phyloP scores from a whole-genome alignment of 2,113 vertebrate genomes.

The Neotragus pygmaeus region DNA sequence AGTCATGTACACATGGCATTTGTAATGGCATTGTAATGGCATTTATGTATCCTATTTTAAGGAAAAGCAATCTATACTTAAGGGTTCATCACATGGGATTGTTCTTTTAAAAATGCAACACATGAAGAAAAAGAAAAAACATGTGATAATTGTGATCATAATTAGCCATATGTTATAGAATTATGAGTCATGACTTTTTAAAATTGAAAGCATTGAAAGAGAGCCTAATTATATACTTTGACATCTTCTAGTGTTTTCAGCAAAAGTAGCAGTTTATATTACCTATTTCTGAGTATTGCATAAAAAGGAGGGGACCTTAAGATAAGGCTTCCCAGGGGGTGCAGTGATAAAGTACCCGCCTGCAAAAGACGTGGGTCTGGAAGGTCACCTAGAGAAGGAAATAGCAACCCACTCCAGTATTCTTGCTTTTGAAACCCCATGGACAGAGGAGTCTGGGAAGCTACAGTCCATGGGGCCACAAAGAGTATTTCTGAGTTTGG shows the following conservation, averaged over 20 bases:
- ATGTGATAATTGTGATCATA: not conserved
- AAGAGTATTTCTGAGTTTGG: not conserved
- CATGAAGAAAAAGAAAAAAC: not conserved
- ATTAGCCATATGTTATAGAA: not conserved
- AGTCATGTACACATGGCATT: not conserved
- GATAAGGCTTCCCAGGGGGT: not conserved
- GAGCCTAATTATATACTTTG: not conserved
- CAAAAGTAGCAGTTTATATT: not conserved
- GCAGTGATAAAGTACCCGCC: accelerated
- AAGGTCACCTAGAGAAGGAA: not conserved
- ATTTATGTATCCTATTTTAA: not conserved
- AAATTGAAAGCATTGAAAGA: constrained; percentile 10
- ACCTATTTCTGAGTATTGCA: not conserved
- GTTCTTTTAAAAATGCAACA: not conserved
- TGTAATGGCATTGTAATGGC: not conserved
- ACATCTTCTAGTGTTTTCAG: not conserved
- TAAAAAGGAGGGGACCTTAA: not conserved
- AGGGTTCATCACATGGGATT: not conserved
- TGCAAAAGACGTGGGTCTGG: not conserved
- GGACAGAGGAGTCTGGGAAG: not conserved
- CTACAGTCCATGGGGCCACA: not conserved
- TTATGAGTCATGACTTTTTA: not conserved
- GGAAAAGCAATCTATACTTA: not conserved
- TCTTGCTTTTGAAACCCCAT: not conserved
- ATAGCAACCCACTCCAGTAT: not conserved